Base-by-base conservation (phyloP, 2,797 vertebrate species). In the Pseudomugil tenellus region DNA sequence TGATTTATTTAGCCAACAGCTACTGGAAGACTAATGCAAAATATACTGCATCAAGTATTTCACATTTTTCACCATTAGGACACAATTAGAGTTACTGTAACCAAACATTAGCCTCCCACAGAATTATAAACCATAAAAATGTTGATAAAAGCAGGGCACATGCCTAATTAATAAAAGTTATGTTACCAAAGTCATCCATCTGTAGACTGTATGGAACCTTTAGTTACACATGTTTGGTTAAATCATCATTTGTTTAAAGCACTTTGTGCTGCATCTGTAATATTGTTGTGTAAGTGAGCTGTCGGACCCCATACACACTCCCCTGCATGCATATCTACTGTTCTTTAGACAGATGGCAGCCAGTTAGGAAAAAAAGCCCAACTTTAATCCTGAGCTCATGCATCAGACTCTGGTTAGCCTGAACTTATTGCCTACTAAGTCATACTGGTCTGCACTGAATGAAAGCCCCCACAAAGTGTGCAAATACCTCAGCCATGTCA, bases 401-500 rank as follows among this genome's bases (percentile, higher is more conserved):
- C 37, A 19, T 43, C 10, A 43, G 2, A 19, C 6, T 8, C 17
- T 37, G 35, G 53, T 29, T 52, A 46, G 41, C 17, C 41, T 46
- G 19, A 46, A 46, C 41, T 46, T 41, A 19, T 41, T 41, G 39
- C 39, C 39, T 17, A 19, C 39, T 19, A 17, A 19, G 41, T 67
- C 21, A 58, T 46, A 70, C 54, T 67, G 41, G 28, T 67, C 23
- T 43, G 41, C 35, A 9, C 46, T 64, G 23, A 16, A 25, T 56
- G 52, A 64, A 53, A 72, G 25, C 32, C 11, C 17, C 10, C 13
- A 19, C 34, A 58, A 74, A 76, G 11, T 19, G 4, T 16, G 12
- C 39, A 60, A 74, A 73, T 26, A 25, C 57, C 28, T 16, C 28
- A 28, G 7, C 28, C 17, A 51, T 49, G 58, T 64, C 28, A 53